Base-by-base conservation (phyloP, 2,797 vertebrate species). In the Balearica regulorum region DNA sequence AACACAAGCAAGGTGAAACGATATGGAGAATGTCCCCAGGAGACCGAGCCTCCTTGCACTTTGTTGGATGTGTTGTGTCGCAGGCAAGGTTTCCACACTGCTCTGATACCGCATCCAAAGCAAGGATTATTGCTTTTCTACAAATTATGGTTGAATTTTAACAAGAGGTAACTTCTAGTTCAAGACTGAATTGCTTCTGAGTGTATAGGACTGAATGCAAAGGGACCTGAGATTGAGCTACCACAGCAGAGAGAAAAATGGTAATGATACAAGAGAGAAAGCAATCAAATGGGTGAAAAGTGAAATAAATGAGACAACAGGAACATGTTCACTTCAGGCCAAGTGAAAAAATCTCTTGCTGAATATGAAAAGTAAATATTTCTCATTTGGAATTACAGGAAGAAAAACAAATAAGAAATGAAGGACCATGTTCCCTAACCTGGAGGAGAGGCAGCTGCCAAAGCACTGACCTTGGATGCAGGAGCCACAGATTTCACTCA, bases 51-150 rank as follows among this genome's bases (percentile, higher is more conserved):
- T 64, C 70, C 73, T 44, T 79, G 33, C 41, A 13, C 29, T 68
- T 22, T 9, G 1, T 6, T 44, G 53, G 12, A 33, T 61, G 57
- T 65, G 11, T 17, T 3, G 0, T 4, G 22, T 16, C 37, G 39
- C 89, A 58, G 51, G 37, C 4, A 35, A 65, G 29, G 13, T 54
- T 87, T 87, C 70, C 41, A 25, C 1, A 0, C 14, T 90, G 31
- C 17, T 77, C 35, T 55, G 24, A 19, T 43, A 3, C 17, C 43
- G 6, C 48, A 57, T 33, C 11, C 9, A 49, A 83, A 16, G 20
- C 44, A 66, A 69, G 19, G 39, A 25, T 57, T 54, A 9, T 16
- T 54, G 29, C 3, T 87, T 55, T 87, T 41, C 35, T 85, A 31
- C 49, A 53, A 73, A 44, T 37, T 53, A 17, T 44, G 43, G 19